Conservation (phyloP, 1,140 invertebrate species). For the Pantala flavescens region DNA sequence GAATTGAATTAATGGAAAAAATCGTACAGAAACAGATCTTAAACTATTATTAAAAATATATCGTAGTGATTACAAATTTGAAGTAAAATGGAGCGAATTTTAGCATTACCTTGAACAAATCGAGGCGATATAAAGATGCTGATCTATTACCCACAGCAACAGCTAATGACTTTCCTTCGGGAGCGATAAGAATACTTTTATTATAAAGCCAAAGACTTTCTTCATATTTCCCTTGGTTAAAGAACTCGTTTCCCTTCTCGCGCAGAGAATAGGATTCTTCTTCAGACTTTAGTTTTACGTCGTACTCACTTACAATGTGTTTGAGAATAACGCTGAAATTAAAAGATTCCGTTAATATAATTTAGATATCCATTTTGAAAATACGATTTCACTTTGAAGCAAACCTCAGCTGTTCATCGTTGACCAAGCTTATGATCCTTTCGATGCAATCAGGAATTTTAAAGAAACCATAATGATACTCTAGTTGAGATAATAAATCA, state of each 20-base stretch:
- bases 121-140: not conserved
- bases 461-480: not conserved
- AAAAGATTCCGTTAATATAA: not conserved
- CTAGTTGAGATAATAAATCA: not conserved
- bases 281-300: not conserved
- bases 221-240: not conserved
- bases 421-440: not conserved
- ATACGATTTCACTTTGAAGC: not conserved
- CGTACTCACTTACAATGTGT: not conserved
- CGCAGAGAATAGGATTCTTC: not conserved
- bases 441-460: not conserved
- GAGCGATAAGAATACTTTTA: not conserved
- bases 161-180: not conserved
- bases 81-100: not conserved
- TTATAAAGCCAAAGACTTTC: not conserved
- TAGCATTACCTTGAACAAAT: not conserved
- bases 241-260: not conserved
- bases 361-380: not conserved
- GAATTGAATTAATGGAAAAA: too few relatives aligned
- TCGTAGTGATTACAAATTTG: too few relatives aligned
- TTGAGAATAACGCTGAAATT: not conserved
- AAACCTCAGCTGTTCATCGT: not conserved
- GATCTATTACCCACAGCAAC: not conserved
- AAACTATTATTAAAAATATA: too few relatives aligned
- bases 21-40: too few relatives aligned